These are phyloP conservation scores for Coreius guichenoti DNA, from an alignment of 2,797 vertebrate species.

Conservation along the genomic window DNA sequence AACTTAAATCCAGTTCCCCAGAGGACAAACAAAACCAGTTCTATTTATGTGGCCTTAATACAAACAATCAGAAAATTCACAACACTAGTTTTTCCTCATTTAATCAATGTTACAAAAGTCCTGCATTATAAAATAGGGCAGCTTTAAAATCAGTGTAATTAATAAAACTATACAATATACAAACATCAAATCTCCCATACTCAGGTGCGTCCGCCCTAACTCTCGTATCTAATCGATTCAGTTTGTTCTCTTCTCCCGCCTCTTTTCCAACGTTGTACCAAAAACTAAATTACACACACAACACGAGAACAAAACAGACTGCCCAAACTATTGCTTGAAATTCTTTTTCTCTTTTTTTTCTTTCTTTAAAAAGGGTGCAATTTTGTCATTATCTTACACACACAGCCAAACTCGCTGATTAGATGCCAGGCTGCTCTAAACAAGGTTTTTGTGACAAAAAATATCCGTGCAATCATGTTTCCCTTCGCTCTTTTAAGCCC, in stretches of 20 bases:
- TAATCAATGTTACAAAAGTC: constrained; percentile 99
- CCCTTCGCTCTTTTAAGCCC: constrained; percentile 93
- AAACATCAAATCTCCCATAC: constrained; percentile 90
- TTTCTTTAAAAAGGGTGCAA: constrained; percentile 93
- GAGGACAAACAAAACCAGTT: constrained; percentile 86
- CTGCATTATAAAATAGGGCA: constrained; percentile 99
- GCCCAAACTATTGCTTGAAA: constrained; percentile 98
- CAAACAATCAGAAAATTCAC: constrained; percentile 97
- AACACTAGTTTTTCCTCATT: constrained; percentile 94
- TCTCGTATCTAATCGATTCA: constrained; percentile 56
- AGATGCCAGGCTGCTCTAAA: constrained; percentile 87
- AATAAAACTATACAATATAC: constrained; percentile 99
- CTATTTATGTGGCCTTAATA: constrained; percentile 93
- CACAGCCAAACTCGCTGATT: constrained; percentile 91
- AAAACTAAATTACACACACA: constrained; percentile 88
- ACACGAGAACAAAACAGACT: constrained; percentile 89
- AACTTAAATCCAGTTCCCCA: constrained; percentile 96
- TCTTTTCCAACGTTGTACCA: constrained; percentile 76
- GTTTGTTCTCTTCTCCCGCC: constrained; percentile 60
- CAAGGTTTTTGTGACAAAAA: constrained; percentile 89
- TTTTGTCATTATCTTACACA: constrained; percentile 87
- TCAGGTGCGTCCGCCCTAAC: constrained; percentile 77
- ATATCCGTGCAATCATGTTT: constrained; percentile 81
- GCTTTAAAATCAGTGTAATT: constrained; percentile 99
- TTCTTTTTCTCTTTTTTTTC: constrained; percentile 79